Percentiles rank a stretch among this genome's conserved stretches.
These are phyloP conservation scores for Coregonus ussuriensis DNA, from an alignment of 2,797 vertebrate species.

Conservation along the genomic window DNA sequence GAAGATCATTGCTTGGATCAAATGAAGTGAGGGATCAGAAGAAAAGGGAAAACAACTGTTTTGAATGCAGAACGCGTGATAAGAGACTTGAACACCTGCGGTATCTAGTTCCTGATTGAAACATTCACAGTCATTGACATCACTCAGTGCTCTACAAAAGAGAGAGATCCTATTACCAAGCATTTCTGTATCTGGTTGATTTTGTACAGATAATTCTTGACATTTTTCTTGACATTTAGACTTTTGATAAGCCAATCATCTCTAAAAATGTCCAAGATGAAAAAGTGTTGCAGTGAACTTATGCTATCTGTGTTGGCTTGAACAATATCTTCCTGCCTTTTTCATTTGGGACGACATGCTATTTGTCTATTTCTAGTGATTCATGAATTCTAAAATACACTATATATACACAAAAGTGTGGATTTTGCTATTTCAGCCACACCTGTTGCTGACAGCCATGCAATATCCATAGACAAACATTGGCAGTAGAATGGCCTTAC, in stretches of 20 bases:
- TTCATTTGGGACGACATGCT: no score
- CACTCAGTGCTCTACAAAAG: constrained; percentile 27
- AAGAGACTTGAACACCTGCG: background rate
- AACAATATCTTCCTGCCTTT: background rate
- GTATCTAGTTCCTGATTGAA: constrained; percentile 15
- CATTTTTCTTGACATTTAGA: constrained; percentile 9
- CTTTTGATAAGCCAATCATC: background rate
- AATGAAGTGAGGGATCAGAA: constrained; percentile 20
- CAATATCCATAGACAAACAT: no score
- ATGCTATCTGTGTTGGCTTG: background rate
- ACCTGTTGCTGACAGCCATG: no score
- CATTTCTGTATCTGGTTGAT: constrained; percentile 27
- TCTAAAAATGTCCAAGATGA: no score
- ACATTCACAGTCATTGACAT: constrained; percentile 28
- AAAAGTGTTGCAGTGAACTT: background rate
- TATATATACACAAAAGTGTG: no score
- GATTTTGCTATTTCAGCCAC: no score
- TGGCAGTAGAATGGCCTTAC: no score
- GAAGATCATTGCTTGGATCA: constrained; percentile 47
- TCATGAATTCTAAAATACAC: background rate
- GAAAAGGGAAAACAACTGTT: background rate
- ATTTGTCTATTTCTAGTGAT: background rate
- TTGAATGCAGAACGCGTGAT: background rate
- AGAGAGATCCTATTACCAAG: constrained; percentile 15
- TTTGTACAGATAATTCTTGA: constrained; percentile 1